Conservation (phyloP, 2,888 invertebrate species). For the Piscicola geometra region DNA sequence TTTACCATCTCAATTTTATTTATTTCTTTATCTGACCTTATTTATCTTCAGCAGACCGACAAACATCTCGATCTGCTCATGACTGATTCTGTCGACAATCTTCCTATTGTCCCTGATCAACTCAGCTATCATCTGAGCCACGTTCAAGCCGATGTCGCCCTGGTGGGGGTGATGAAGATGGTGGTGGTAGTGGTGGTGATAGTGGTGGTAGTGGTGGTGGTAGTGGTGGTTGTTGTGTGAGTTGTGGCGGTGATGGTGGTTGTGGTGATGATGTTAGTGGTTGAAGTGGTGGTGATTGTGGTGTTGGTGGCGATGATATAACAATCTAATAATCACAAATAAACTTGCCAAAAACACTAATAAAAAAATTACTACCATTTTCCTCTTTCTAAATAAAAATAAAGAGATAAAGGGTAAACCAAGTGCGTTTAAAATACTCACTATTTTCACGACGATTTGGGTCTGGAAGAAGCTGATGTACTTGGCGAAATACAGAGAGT, state of each 20-base stretch:
- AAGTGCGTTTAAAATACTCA: too few relatives aligned
- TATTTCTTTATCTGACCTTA: too few relatives aligned
- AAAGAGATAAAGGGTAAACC: background rate
- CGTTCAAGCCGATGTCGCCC: constrained; percentile 56
- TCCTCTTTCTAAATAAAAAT: too few relatives aligned
- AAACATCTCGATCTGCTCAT: constrained; percentile 55
- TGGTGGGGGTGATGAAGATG: constrained; percentile 44
- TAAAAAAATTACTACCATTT: too few relatives aligned
- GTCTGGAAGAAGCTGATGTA: constrained; percentile 57
- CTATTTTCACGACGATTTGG: constrained; percentile 55
- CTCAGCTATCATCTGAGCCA: constrained; percentile 56
- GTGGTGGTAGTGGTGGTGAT: background rate
- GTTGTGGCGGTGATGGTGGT: too few relatives aligned
- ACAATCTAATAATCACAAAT: too few relatives aligned
- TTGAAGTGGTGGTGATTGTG: too few relatives aligned
- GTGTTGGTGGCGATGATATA: too few relatives aligned
- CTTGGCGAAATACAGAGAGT: constrained; percentile 56
- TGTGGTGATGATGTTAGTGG: too few relatives aligned
- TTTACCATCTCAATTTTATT: too few relatives aligned
- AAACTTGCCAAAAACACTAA: too few relatives aligned
- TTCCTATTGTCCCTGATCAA: constrained; percentile 56
- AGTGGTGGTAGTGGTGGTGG: background rate
- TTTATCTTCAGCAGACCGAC: constrained; percentile 52
- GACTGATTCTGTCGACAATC: constrained; percentile 55
- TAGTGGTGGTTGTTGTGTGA: too few relatives aligned